phyloP scores from a whole-genome alignment of 2,797 vertebrate genomes.

The Gymnothorax reevesii region DNA sequence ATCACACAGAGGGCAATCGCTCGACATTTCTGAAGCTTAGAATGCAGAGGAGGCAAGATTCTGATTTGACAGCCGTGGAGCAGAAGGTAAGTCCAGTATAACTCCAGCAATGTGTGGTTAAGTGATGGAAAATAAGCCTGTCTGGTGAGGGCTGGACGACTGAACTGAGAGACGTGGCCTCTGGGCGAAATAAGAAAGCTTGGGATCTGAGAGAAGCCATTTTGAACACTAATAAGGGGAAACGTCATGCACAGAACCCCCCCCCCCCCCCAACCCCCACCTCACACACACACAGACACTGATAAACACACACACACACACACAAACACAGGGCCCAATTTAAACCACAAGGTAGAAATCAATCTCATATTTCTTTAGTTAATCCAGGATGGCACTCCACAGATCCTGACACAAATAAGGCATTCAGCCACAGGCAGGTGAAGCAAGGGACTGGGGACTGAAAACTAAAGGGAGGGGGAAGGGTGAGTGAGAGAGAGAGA shows the following conservation, averaged over 20 bases:
- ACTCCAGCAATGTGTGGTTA: constrained; percentile 55
- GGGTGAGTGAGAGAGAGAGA: not conserved
- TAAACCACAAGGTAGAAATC: constrained; percentile 89
- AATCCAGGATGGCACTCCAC: constrained; percentile 92
- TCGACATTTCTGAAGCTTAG: constrained; percentile 49
- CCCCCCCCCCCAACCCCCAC: too few species aligned
- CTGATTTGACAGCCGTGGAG: constrained; percentile 28
- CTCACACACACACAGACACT: constrained; percentile 39
- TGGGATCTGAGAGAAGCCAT: not conserved
- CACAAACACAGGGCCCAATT: constrained; percentile 68
- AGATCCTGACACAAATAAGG: constrained; percentile 98
- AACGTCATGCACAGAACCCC: constrained; percentile 47
- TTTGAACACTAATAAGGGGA: constrained; percentile 60
- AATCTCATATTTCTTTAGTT: constrained; percentile 98
- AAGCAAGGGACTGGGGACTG: constrained; percentile 81
- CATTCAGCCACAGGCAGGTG: constrained; percentile 88
- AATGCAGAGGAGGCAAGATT: constrained; percentile 41
- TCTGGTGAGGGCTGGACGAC: constrained; percentile 57
- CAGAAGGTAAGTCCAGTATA: constrained; percentile 40
- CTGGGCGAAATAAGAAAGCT: constrained; percentile 82
- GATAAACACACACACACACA: constrained; percentile 35
- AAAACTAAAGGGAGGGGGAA: constrained; percentile 55
- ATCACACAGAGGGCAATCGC: constrained; percentile 53
- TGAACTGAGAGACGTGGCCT: constrained; percentile 63
- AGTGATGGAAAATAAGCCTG: constrained; percentile 60